phyloP scores from a whole-genome alignment of 2,797 vertebrate species.

The Crocidura indochinensis region DNA sequence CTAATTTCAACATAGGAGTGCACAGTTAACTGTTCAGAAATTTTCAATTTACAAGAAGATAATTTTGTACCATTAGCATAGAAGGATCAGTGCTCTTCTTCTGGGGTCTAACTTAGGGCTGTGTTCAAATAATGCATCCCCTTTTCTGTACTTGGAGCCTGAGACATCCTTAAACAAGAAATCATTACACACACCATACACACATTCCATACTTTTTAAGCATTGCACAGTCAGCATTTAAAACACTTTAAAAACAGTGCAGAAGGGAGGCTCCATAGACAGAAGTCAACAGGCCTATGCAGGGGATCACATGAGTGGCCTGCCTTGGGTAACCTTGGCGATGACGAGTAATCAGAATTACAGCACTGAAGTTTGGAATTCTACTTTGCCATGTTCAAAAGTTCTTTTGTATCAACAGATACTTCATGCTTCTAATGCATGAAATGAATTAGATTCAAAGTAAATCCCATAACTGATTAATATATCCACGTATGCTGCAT shows the following conservation, averaged over 20 bases:
- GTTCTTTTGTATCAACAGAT: constrained; percentile 45
- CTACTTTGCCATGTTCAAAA: not conserved
- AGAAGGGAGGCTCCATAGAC: not conserved
- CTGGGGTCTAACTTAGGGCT: not conserved
- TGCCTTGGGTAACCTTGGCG: not conserved
- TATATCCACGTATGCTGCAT: not conserved
- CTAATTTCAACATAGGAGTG: constrained; percentile 30
- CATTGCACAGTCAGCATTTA: not conserved
- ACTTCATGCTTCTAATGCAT: constrained; percentile 18
- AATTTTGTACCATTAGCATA: not conserved
- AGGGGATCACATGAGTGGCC: not conserved
- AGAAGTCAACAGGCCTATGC: not conserved
- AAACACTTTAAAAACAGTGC: not conserved
- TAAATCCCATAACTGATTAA: constrained; percentile 23
- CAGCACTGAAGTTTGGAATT: not conserved
- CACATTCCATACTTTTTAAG: constrained; percentile 35
- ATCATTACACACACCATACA: not conserved
- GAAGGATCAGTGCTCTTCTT: not conserved
- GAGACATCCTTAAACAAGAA: constrained; percentile 59
- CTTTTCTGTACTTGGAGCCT: not conserved
- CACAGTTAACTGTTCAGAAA: constrained; percentile 33
- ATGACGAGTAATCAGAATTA: not conserved
- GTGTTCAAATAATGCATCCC: constrained; percentile 30
- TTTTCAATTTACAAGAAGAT: constrained; percentile 3
- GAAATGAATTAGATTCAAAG: not conserved